Conservation (phyloP, 2,797 vertebrate genomes). For the Acestrorhynchus altus region DNA sequence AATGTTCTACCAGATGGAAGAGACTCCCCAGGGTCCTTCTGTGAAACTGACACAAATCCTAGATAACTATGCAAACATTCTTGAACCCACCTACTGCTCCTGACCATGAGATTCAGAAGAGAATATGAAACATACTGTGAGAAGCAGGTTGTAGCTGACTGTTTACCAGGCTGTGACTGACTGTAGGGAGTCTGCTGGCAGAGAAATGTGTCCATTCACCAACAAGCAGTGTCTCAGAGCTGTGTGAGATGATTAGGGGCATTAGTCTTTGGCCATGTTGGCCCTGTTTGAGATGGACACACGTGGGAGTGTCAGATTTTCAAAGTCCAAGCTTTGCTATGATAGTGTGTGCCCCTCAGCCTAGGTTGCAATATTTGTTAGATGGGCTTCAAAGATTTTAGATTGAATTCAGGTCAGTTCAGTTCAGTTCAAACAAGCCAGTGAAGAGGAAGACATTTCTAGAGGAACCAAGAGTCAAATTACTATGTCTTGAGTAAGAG, state of each 20-base stretch:
- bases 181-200: constrained; percentile 1
- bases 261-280: constrained; percentile 12
- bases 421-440: too few relatives aligned
- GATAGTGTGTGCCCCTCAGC: neutral
- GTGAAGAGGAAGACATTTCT: too few relatives aligned
- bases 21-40: neutral
- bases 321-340: constrained; percentile 5
- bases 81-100: constrained; percentile 5
- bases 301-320: constrained; percentile 4
- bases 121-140: neutral
- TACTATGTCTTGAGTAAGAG: too few relatives aligned
- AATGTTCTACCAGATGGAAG: constrained; percentile 14
- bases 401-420: too few relatives aligned
- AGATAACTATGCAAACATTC: constrained; percentile 13
- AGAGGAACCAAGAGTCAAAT: too few relatives aligned
- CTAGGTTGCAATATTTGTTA: neutral
- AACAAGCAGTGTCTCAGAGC: constrained; percentile 2
- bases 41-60: constrained; percentile 3
- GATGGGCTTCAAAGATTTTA: neutral
- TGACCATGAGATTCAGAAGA: neutral
- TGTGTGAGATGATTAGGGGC: constrained; percentile 14
- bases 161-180: neutral
- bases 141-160: neutral
- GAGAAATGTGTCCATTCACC: neutral
- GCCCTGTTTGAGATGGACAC: neutral